Conservation (phyloP, 2,888 invertebrate species). For the Noctua fimbriata region DNA sequence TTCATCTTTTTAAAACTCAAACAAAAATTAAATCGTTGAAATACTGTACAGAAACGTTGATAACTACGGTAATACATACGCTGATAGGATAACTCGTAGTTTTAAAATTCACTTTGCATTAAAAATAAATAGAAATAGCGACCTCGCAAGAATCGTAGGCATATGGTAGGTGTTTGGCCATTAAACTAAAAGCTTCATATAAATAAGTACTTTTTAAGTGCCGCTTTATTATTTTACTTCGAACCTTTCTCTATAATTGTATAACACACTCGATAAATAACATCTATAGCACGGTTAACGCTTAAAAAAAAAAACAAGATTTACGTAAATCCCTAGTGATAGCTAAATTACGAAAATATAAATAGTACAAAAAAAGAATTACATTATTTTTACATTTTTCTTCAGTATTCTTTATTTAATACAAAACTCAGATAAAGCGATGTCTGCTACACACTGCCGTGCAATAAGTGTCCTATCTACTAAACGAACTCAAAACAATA, state of each 20-base stretch:
- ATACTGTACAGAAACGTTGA: not conserved
- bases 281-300: not conserved
- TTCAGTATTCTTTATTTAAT: not conserved
- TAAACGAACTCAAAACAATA: conserved; percentile 15
- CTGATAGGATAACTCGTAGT: not conserved
- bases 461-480: conserved; percentile 33
- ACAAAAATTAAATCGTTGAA: not conserved
- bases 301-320: not conserved
- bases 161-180: conserved; percentile 22
- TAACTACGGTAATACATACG: not conserved
- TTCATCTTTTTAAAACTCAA: not conserved
- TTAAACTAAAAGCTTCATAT: conserved; percentile 48
- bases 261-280: conserved; percentile 4
- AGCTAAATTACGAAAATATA: not conserved
- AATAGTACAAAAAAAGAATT: not conserved
- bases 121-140: conserved; percentile 9
- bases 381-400: not conserved
- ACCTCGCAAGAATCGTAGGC: conserved; percentile 11
- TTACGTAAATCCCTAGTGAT: not conserved
- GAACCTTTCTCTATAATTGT: conserved; percentile 35
- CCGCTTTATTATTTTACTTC: conserved; percentile 24
- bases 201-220: conserved; percentile 36
- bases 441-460: conserved; percentile 4
- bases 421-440: conserved; percentile 11
- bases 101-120: not conserved